Conservation (phyloP, 2,888 invertebrate genomes). For the Campoletis raptor region DNA sequence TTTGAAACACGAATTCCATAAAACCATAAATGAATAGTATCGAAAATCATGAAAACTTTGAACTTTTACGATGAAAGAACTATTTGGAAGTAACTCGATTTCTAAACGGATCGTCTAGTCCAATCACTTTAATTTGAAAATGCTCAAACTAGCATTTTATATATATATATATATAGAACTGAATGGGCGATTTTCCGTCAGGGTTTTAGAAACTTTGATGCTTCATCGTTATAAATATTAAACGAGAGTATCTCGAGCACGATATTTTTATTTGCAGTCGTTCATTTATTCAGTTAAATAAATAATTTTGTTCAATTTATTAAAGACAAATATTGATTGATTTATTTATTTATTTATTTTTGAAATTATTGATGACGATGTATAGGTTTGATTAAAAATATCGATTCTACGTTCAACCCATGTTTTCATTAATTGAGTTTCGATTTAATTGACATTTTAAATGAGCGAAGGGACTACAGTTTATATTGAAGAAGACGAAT, state of each 20-base stretch:
- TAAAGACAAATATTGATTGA: neutral
- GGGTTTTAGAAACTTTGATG: neutral
- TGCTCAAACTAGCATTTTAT: slow-evolving; percentile 2
- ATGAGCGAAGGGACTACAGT: neutral
- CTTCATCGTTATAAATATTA: neutral
- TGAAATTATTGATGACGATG: neutral
- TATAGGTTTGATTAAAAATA: slow-evolving; percentile 25
- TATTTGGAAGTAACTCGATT: slow-evolving; percentile 1
- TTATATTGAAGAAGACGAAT: neutral
- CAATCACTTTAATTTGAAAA: slow-evolving; percentile 11
- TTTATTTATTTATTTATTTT: too few relatives aligned
- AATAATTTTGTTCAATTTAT: neutral
- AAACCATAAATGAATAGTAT: neutral
- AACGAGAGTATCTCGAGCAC: neutral
- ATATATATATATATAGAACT: neutral
- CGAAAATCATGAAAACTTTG: neutral
- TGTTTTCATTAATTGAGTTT: slow-evolving; percentile 4
- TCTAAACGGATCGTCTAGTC: neutral
- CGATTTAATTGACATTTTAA: slow-evolving; percentile 25
- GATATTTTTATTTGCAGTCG: neutral
- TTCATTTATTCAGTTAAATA: neutral
- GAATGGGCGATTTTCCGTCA: neutral
- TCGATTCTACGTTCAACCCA: neutral
- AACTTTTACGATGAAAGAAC: neutral
- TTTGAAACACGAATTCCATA: neutral